Evolutionary conservation across 2,797 vertebrate species (phyloP), one percentile per base, ranked within the genome.

Genomic region (Rachycentron canadum): DNA sequence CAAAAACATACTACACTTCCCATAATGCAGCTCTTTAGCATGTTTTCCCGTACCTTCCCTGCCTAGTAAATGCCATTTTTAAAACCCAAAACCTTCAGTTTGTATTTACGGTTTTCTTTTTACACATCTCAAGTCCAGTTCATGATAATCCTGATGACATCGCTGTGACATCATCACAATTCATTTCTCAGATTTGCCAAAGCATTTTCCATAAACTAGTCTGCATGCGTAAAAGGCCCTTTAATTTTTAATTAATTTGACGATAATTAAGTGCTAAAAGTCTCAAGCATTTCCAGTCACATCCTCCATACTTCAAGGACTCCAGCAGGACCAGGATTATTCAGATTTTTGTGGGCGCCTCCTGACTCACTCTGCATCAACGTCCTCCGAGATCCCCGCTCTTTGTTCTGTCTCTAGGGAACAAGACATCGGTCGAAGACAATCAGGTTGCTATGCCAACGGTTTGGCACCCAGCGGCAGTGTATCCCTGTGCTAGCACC

Each of bases 361-460:
- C 16, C 21, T 36, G 23, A 69, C 52, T 73, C 60, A 23, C 55
- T 41, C 49, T 53, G 43, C 66, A 64, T 74, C 81, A 34, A 34
- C 65, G 71, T 63, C 68, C 65, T 67, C 30, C 19, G 60, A 68
- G 62, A 71, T 28, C 58, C n/a, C 25, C 1, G 10, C 50, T 40
- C 69, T 78, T 43, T 70, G 56, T 40, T 79, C 71, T 3, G 52
- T 71, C 69, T 72, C 59, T 0, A 0, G 58, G 50, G 79, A 79
- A 38, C 50, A 23, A 55, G 13, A 71, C 40, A 12, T 0, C 32
- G 38, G 70, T 41, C 9, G 49, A 61, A 81, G 67, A 70, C 69
- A 73, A 63, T 34, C 2, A 0, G 57, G 71, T 76, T 81, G 28
- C 65, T 66, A 63, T 79, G 72, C 25, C 81, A 70, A 81, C 72